Percentiles rank a stretch among this genome's conserved stretches.
These are phyloP conservation scores for Platygyra sinensis DNA, from an alignment of 64 coral and sea anemone genomes.

Conservation along the genomic window DNA sequence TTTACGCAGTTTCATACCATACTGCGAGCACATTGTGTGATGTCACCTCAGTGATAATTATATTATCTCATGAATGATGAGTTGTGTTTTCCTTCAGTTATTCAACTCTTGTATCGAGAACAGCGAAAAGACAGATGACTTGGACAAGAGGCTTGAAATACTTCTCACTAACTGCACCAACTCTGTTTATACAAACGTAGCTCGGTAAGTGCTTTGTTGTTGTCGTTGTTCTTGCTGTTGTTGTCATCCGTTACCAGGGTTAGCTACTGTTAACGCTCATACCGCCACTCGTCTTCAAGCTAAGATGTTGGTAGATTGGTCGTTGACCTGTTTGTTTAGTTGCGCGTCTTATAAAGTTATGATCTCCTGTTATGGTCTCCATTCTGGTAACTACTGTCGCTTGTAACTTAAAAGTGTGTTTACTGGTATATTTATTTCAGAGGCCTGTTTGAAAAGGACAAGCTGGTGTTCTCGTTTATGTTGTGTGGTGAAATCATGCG, in stretches of 20 bases:
- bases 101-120: conserved; percentile 98
- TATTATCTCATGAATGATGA: not conserved
- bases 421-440: conserved; percentile 36
- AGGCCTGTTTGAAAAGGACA: conserved; percentile 96
- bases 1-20: too few species aligned
- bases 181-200: conserved; percentile 94
- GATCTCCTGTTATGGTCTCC: not conserved
- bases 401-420: not conserved
- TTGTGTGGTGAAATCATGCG: conserved; percentile 96
- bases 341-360: too few species aligned
- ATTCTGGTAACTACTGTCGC: not conserved
- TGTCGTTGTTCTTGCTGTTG: not conserved
- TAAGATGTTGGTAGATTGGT: too few species aligned
- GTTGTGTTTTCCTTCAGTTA: conserved; percentile 48
- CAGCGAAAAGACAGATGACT: conserved; percentile 91
- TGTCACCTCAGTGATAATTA: too few species aligned
- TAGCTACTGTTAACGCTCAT: too few species aligned
- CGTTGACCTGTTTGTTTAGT: too few species aligned
- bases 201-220: conserved; percentile 54
- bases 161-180: conserved; percentile 88
- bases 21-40: too few species aligned
- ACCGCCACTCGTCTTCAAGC: too few species aligned
- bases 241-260: too few species aligned
- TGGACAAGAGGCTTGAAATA: conserved; percentile 84
- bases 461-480: conserved; percentile 98